Conservation (phyloP, 2,113 vertebrate species). For the Istiophorus platypterus region DNA sequence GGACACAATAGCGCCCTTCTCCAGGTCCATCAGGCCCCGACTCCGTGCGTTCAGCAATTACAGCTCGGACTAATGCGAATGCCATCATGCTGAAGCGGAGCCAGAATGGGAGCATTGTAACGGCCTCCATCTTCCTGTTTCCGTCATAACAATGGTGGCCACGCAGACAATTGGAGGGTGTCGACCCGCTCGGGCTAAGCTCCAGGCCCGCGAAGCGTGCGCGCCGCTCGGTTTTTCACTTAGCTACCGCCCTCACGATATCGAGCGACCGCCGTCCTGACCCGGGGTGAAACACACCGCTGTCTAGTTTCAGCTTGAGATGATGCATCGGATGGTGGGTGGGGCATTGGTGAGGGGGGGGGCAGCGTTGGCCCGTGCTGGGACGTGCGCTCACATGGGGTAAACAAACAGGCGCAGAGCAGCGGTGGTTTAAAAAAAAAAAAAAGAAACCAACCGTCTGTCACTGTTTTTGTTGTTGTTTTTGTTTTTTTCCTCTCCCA, state of each 20-base stretch:
- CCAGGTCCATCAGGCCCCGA: conserved; percentile 9
- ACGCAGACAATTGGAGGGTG: conserved; percentile 44
- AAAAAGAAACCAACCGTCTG: conserved; percentile 14
- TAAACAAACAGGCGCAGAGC: conserved; percentile 2
- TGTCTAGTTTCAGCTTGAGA: neutral
- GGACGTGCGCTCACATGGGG: neutral
- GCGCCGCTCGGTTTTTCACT: too few species aligned
- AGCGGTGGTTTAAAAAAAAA: too few species aligned
- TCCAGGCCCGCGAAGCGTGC: conserved; percentile 1
- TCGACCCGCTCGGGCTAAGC: conserved; percentile 46
- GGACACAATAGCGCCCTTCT: conserved; percentile 39
- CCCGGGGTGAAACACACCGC: neutral
- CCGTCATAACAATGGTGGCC: conserved; percentile 41
- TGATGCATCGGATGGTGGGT: neutral
- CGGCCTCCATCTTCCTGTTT: conserved; percentile 55
- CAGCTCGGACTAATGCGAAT: conserved; percentile 41
- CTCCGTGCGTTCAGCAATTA: conserved; percentile 31
- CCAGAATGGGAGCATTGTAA: conserved; percentile 48
- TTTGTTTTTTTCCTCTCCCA: conserved; percentile 18
- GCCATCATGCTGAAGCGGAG: conserved; percentile 27
- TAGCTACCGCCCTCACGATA: too few species aligned
- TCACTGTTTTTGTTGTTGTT: too few species aligned
- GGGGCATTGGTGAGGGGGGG: neutral
- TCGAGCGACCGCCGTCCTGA: too few species aligned
- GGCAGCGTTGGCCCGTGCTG: neutral